Percentiles rank a stretch among this genome's conserved stretches.
These are phyloP conservation scores for Trichomalopsis sarcophagae DNA, from an alignment of 1,140 invertebrate genomes.

Conservation along the genomic window DNA sequence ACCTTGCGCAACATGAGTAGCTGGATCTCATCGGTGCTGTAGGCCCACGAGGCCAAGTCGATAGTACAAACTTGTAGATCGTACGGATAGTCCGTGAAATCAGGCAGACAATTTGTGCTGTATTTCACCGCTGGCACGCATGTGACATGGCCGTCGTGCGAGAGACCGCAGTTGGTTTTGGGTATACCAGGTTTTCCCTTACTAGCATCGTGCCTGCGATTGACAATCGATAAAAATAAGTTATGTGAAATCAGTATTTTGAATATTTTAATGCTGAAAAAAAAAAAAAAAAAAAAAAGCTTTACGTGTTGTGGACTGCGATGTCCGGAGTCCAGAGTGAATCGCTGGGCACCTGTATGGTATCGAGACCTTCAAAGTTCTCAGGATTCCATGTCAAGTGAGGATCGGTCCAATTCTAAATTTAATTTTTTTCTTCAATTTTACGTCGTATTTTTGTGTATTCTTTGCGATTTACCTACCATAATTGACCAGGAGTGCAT, in stretches of 20 bases:
- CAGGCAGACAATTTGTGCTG: constrained; percentile 54
- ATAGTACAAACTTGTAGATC: constrained; percentile 65
- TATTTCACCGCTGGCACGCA: constrained; percentile 57
- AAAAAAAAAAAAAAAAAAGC: constrained; percentile 37
- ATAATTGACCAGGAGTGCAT: constrained; percentile 53
- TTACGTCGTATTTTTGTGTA: constrained; percentile 1
- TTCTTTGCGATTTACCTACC: constrained; percentile 48
- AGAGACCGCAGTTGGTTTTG: constrained; percentile 54
- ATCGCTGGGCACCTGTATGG: constrained; percentile 58
- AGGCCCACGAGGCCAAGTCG: constrained; percentile 73
- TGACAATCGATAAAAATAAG: background rate
- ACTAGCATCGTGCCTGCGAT: constrained; percentile 50
- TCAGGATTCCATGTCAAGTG: constrained; percentile 70
- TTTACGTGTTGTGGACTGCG: constrained; percentile 69
- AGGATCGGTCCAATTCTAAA: constrained; percentile 70
- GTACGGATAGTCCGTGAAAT: constrained; percentile 68
- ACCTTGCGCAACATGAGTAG: background rate
- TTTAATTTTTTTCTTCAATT: constrained; percentile 22
- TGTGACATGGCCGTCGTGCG: constrained; percentile 48
- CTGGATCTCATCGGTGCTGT: constrained; percentile 75
- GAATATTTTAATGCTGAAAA: constrained; percentile 38
- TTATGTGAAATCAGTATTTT: background rate
- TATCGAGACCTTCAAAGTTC: constrained; percentile 62
- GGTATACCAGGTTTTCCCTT: constrained; percentile 47
- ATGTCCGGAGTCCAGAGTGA: constrained; percentile 74